These are phyloP conservation scores for Philaethria dido DNA, from an alignment of 2,888 invertebrate species.

Conservation along the genomic window DNA sequence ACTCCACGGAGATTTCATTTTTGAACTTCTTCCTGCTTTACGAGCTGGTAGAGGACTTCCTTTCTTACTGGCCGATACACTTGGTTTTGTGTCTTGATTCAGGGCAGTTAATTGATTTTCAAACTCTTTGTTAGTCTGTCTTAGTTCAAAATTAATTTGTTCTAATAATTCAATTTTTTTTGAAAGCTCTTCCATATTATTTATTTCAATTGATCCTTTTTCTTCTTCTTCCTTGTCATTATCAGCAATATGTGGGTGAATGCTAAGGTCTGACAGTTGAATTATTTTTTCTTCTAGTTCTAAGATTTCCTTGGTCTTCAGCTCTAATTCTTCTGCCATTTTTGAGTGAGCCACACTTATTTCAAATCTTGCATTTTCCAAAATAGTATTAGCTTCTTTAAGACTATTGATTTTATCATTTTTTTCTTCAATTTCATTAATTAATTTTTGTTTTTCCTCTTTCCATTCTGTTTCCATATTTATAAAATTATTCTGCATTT, in stretches of 20 bases:
- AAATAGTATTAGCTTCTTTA: constrained; percentile 81
- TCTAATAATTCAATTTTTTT: constrained; percentile 81
- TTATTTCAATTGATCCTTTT: constrained; percentile 81
- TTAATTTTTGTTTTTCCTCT: constrained; percentile 84
- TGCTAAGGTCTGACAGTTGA: constrained; percentile 49
- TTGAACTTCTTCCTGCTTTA: constrained; percentile 72
- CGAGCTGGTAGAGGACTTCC: constrained; percentile 70
- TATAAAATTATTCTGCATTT: constrained; percentile 91
- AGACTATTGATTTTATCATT: constrained; percentile 81
- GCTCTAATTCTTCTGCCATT: constrained; percentile 79
- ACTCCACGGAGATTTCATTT: constrained; percentile 77
- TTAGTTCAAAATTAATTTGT: constrained; percentile 79
- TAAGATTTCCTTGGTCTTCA: constrained; percentile 72
- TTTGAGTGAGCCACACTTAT: constrained; percentile 82
- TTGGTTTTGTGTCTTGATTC: constrained; percentile 60
- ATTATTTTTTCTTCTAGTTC: constrained; percentile 65
- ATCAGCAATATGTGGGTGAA: constrained; percentile 47
- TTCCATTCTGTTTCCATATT: constrained; percentile 88
- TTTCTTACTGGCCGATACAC: constrained; percentile 63
- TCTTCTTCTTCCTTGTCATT: constrained; percentile 80
- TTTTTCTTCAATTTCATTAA: constrained; percentile 81
- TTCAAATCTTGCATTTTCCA: constrained; percentile 77
- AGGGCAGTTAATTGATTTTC: constrained; percentile 75
- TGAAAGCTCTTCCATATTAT: constrained; percentile 70
- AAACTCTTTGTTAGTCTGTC: constrained; percentile 80